Percentiles rank a stretch among this genome's conserved stretches.
These are phyloP conservation scores for Cottus gobio DNA, from an alignment of 2,113 vertebrate genomes.

Conservation along the genomic window DNA sequence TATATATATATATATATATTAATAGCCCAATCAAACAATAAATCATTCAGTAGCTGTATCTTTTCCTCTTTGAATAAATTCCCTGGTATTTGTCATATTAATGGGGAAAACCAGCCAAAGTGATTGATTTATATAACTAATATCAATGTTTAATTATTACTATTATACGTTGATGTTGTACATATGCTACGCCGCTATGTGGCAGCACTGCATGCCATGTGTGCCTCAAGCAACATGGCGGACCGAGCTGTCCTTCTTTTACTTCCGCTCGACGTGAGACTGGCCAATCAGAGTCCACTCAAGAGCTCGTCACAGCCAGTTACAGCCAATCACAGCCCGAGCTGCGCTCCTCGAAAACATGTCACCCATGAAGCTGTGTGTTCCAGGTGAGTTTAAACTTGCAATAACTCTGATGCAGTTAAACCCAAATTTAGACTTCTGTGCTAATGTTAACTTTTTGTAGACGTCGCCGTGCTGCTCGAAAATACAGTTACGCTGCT, in stretches of 20 bases:
- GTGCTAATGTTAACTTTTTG: too few relatives aligned
- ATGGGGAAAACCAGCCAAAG: not conserved
- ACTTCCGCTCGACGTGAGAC: not conserved
- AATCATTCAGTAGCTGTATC: not conserved
- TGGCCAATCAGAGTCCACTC: constrained; percentile 66
- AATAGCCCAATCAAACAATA: too few relatives aligned
- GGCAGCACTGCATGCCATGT: not conserved
- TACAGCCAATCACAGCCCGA: constrained; percentile 68
- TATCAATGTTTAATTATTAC: not conserved
- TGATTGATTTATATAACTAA: not conserved
- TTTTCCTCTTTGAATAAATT: not conserved
- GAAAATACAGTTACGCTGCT: not conserved
- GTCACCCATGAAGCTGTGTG: constrained; percentile 86
- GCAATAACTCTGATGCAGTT: not conserved
- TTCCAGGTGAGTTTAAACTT: constrained; percentile 79
- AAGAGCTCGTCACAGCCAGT: not conserved
- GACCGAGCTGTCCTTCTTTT: not conserved
- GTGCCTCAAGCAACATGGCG: constrained; percentile 77
- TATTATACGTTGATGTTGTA: not conserved
- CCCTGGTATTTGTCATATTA: not conserved
- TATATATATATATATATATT: too few relatives aligned
- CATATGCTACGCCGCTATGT: not conserved
- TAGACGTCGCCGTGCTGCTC: not conserved
- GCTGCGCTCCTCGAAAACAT: constrained; percentile 80
- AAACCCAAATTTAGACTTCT: fast-evolving